Percentiles rank a stretch among this genome's conserved stretches.
phyloP scores from a whole-genome alignment of 1,140 invertebrate species.

The Daktulosphaira vitifoliae region DNA sequence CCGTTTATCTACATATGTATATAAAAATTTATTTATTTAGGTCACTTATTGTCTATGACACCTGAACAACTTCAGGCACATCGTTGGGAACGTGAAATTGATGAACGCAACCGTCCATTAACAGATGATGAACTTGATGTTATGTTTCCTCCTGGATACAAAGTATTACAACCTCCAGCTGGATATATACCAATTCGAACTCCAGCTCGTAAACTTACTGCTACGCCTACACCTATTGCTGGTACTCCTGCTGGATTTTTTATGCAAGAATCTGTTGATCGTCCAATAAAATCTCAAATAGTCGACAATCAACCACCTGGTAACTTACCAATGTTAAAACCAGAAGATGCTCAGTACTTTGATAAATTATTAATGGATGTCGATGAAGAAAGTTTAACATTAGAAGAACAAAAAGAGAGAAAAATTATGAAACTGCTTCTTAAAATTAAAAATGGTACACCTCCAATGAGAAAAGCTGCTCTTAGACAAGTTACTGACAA shows the following conservation, averaged over 20 bases:
- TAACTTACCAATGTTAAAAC: constrained; percentile 97
- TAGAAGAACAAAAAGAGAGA: constrained; percentile 95
- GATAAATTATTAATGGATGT: constrained; percentile 96
- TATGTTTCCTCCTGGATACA: constrained; percentile 96
- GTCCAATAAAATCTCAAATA: constrained; percentile 61
- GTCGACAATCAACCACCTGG: constrained; percentile 94
- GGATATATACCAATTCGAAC: constrained; percentile 95
- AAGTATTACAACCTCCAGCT: constrained; percentile 89
- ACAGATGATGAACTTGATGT: constrained; percentile 95
- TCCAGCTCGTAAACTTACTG: constrained; percentile 90
- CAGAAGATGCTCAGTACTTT: constrained; percentile 99
- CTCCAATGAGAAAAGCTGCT: constrained; percentile 97
- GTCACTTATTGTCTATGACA: constrained; percentile 92
- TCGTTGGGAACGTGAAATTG: constrained; percentile 98
- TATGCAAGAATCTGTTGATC: constrained; percentile 77
- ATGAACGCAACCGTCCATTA: constrained; percentile 91
- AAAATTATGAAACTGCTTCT: constrained; percentile 98
- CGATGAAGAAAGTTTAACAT: constrained; percentile 89
- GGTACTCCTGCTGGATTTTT: constrained; percentile 91
- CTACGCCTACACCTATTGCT: constrained; percentile 94
- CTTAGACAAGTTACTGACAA: constrained; percentile 97
- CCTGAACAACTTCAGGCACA: constrained; percentile 97
- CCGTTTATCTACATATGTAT: too few relatives aligned
- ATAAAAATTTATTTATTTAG: constrained; percentile 37
- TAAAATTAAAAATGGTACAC: constrained; percentile 99